Base-by-base conservation (phyloP, 2,797 vertebrate species). In the Okamejei kenojei region DNA sequence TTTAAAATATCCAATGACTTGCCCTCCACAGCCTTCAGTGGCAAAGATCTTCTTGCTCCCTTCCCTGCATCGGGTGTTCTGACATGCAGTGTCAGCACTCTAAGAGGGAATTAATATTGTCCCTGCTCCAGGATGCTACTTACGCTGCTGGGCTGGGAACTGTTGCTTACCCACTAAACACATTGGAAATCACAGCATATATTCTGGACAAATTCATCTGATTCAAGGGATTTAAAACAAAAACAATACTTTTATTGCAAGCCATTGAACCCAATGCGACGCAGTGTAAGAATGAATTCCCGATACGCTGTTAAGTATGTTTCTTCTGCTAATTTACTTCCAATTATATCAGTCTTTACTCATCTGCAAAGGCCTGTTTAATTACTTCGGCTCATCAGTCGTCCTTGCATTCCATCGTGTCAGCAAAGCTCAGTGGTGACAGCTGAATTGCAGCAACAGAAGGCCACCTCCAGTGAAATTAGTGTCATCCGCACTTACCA, bases 391-490 rank as follows among this genome's bases (percentile, higher is more conserved):
- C n/a, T 88, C 61, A 88, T 88, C 84, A 88, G 63, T 88, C 61
- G 35, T 68, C 10, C 17, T 21, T 68, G n/a, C 17, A 19, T 88
- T 68, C 5, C n/a, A 68, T 65, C 65, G 1, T 35, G n/a, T 88
- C 63, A 68, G 29, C 29, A 32, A 68, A 19, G 61, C 61, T 88
- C 68, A n/a, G 61, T 21, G 61, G 84, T 32, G n/a, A 88, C 84
- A 88, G 84, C 61, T 88, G 84, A 88, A 68, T 35, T 35, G n/a
- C 61, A 65, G 61, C n/a, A 88, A 35, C 84, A 65, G 84, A 88
- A 21, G n/a, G n/a, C 61, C 63, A 35, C 84, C 84, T 35, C n/a
- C 84, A 68, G n/a, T 68, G n/a, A 65, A 88, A 88, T 88, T 88
- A 88, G 84, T 88, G n/a, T 88, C 63, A 68, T 68, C 15, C 1